A percentile compares a stretch with the other conserved stretches of the same genome.
phyloP scores from a whole-genome alignment of 2,888 invertebrate genomes.

The Ectemnius cavifrons region DNA sequence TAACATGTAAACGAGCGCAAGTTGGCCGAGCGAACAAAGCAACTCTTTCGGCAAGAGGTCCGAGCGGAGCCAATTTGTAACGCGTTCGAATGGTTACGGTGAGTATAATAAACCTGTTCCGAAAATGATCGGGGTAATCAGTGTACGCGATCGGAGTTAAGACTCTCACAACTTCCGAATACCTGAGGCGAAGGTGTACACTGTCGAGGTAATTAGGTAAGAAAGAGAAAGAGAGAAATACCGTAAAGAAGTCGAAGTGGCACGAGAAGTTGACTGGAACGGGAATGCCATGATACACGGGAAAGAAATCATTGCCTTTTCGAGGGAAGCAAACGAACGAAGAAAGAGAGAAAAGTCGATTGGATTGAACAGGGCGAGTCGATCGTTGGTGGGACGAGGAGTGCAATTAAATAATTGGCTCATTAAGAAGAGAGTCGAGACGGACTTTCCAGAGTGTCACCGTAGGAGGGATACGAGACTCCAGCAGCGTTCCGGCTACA shows the following conservation, averaged over 20 bases:
- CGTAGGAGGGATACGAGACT: constrained; percentile 28
- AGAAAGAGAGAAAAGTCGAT: too few species aligned
- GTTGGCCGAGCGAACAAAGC: neutral
- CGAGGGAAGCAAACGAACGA: constrained; percentile 28
- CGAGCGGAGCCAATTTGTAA: neutral
- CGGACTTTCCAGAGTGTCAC: constrained; percentile 41
- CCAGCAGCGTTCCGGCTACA: neutral
- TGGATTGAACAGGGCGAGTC: neutral
- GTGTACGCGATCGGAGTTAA: neutral
- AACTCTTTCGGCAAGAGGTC: neutral
- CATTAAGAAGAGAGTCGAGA: constrained; percentile 60
- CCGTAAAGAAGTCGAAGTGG: neutral
- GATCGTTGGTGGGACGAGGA: constrained; percentile 10
- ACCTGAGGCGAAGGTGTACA: too few species aligned
- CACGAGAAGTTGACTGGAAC: neutral
- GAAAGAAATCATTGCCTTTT: constrained; percentile 20
- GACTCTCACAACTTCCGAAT: too few species aligned
- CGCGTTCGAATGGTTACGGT: neutral
- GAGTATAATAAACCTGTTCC: too few species aligned
- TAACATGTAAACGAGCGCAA: constrained; percentile 3
- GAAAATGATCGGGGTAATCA: neutral
- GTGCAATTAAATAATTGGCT: constrained; percentile 71
- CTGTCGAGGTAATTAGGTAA: neutral
- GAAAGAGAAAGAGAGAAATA: neutral
- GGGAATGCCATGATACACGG: neutral